Conservation (phyloP, 2,888 invertebrate species). For the Pardosa pseudoannulata region DNA sequence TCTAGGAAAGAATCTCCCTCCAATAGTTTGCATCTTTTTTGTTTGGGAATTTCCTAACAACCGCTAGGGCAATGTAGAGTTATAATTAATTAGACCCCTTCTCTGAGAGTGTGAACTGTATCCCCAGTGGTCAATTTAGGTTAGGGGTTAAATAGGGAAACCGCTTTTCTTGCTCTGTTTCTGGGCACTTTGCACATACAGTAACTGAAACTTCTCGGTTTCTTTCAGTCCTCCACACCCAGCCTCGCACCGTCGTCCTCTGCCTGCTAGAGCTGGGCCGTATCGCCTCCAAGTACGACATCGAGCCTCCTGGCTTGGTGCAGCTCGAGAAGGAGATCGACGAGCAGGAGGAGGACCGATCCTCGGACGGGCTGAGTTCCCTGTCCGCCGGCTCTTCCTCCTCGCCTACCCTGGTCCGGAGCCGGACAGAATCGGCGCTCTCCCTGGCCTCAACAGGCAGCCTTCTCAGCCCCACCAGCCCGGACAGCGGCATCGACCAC, state of each 20-base stretch:
- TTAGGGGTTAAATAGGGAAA: no score
- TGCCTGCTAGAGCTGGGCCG: slow-evolving; percentile 91
- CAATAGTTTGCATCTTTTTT: no score
- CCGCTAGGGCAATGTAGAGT: no score
- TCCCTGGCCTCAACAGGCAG: slow-evolving; percentile 13
- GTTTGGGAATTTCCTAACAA: no score
- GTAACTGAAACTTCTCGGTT: no score
- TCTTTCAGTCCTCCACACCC: slow-evolving; percentile 85
- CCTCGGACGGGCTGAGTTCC: slow-evolving; percentile 20
- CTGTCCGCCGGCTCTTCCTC: slow-evolving; percentile 31
- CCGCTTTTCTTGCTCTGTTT: no score
- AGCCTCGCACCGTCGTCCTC: slow-evolving; percentile 89
- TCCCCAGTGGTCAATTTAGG: no score
- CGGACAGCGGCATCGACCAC: slow-evolving; percentile 34
- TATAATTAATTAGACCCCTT: no score
- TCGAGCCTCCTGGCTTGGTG: slow-evolving; percentile 89
- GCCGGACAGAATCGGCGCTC: slow-evolving; percentile 65
- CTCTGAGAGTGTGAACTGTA: no score
- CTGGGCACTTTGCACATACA: no score
- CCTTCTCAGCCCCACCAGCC: slow-evolving; percentile 24
- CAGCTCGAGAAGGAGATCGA: slow-evolving; percentile 91
- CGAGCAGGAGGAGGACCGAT: slow-evolving; percentile 61
- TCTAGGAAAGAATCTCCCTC: no score
- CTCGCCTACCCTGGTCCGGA: slow-evolving; percentile 48
- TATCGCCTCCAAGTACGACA: slow-evolving; percentile 84